Base-by-base conservation (phyloP, 2,113 vertebrate genomes). In the Beaufortia kweichowensis region DNA sequence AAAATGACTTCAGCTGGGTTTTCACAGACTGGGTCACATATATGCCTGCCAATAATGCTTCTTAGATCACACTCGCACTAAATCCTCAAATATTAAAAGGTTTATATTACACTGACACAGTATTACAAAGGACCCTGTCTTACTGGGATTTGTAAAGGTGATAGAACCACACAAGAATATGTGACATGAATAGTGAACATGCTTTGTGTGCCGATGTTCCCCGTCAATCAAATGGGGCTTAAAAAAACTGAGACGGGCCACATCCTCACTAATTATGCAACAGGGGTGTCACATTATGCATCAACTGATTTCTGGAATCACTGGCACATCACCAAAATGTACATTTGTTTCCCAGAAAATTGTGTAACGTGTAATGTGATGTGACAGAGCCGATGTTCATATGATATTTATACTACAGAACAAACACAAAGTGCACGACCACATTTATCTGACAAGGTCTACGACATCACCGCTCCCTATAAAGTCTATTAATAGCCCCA, bases 401-500 rank as follows among this genome's bases (percentile, higher is more conserved):
- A 53, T 73, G 77, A 63, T 77, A 76, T 81, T 83, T 81, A 82
- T 62, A 29, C 35, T n/a, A 24, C 17, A 76, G 70, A 75, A 71
- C 84, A 82, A 85, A 83, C 79, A 75, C 63, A 80, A 76, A 63
- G 82, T 68, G 76, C 56, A 63, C 64, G 76, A 39, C 59, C 67
- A 66, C 62, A 79, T 83, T 77, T 53, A 41, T 77, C 75, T 57
- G 72, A 79, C 73, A 79, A 81, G 75, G 68, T 75, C 39, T 56
- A 77, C 64, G 56, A 72, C 77, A 77, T 78, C 77, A 70, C 77
- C 6, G n/a, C 65, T 67, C 6, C 59, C 65, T 43, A 55, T 84
- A 75, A 79, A 46, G 77, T 77, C 81, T 85, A 85, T 79, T 79
- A 81, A 81, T 85, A 85, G 74, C 74, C 71, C 41, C 28, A 15